phyloP scores from a whole-genome alignment of 1,140 invertebrate genomes.

The Phymastichus coffea region DNA sequence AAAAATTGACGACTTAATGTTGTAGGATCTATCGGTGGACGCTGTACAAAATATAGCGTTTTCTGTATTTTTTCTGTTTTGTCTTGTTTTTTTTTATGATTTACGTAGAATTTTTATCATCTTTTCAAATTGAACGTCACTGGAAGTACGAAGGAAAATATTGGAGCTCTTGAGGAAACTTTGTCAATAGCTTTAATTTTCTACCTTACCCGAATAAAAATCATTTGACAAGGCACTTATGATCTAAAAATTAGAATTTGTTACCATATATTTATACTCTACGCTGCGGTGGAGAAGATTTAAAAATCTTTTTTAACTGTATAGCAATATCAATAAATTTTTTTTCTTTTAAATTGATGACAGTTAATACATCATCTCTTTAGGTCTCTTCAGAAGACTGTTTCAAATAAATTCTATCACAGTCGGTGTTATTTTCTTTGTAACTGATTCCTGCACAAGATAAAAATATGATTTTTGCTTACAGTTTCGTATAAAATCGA shows the following conservation, averaged over 20 bases:
- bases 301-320: conserved; percentile 16
- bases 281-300: background rate
- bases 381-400: conserved; percentile 22
- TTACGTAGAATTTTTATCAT: conserved; percentile 10
- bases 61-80: too few relatives aligned
- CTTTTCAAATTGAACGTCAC: background rate
- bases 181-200: conserved; percentile 5
- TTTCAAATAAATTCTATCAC: conserved; percentile 26
- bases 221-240: conserved; percentile 24
- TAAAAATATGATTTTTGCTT: conserved; percentile 22
- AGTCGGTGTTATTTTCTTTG: conserved; percentile 28
- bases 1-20: background rate
- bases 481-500: conserved; percentile 15
- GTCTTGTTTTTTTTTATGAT: too few relatives aligned
- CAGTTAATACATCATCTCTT: too few relatives aligned
- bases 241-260: conserved; percentile 6
- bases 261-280: too few relatives aligned
- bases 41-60: background rate
- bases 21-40: background rate
- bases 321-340: conserved; percentile 21
- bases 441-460: conserved; percentile 17
- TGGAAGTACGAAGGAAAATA: conserved; percentile 10
- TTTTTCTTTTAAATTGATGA: conserved; percentile 14
- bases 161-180: conserved; percentile 9
- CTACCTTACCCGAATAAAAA: conserved; percentile 23